Evolutionary conservation across 2,797 vertebrate genomes (phyloP), one percentile per base, ranked within the genome.

Genomic region (Melanotaenia maccullochi): DNA sequence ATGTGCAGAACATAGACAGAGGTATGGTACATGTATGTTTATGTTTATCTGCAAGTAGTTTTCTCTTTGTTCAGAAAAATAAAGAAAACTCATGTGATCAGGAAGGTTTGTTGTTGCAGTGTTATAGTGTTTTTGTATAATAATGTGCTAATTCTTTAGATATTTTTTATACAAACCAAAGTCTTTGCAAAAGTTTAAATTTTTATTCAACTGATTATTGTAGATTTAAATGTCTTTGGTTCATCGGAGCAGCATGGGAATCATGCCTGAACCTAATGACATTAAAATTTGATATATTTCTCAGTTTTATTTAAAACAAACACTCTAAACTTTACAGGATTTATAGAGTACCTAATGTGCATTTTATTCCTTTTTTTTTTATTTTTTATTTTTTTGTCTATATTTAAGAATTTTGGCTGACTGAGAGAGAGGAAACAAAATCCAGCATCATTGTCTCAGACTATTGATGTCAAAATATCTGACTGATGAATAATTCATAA

Each of bases 401-500:
- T 24, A 51, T 49, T n/a, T 51, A 25, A 13, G 1, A 25, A 25
- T 13, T 25, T 3, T 13, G 24, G 22, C 35, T 9, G 25, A 32
- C 3, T 3, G 18, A 40, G 2, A 40, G 2, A 30, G 28, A 30
- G 28, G 28, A 22, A 56, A 40, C 0, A n/a, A 57, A 62, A 47
- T 16, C 55, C 56, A 61, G 32, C 11, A 25, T 36, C 35, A 24
- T 52, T 76, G 71, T 79, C 9, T 13, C 55, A 11, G 55, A 33
- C 71, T 25, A 33, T 74, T 58, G 51, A 24, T 40, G 0, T 7
- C 66, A 47, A 55, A 5, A 30, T 78, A 51, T 75, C 69, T 75
- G 67, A 71, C 36, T 33, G 51, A 81, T 76, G 60, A 67, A 87
- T 73, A 72, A 82, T 79, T 82, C 76, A 75, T 83, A 52, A 30